Evolutionary conservation across 2,797 vertebrate species (phyloP).

Genomic region (Denticeps clupeoides): DNA sequence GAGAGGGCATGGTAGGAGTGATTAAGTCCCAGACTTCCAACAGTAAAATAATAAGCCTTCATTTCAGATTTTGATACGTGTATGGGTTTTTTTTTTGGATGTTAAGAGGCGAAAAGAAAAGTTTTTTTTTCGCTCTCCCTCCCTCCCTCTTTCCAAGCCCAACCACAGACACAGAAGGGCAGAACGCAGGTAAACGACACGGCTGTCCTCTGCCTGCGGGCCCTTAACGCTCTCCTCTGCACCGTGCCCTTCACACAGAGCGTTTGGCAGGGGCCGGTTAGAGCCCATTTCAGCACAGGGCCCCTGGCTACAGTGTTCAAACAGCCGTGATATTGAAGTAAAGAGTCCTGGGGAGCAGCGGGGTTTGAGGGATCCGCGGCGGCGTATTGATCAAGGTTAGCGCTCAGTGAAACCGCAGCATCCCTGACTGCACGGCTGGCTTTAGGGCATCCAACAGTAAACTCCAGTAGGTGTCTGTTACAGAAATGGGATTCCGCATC

Average conservation of each 20-base stretch:
- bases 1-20: slow-evolving; percentile 28
- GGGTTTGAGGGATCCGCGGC: slow-evolving; percentile 58
- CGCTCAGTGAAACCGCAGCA: slow-evolving; percentile 54
- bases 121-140: neutral
- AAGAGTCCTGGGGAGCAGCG: slow-evolving; percentile 51
- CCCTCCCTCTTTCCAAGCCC: slow-evolving; percentile 39
- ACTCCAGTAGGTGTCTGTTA: slow-evolving; percentile 4
- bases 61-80: neutral
- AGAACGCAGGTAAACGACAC: slow-evolving; percentile 60
- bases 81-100: neutral
- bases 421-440: slow-evolving; percentile 38
- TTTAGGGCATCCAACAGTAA: slow-evolving; percentile 35
- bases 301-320: slow-evolving; percentile 64
- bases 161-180: slow-evolving; percentile 31
- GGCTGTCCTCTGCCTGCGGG: slow-evolving; percentile 59
- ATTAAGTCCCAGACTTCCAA: slow-evolving; percentile 25
- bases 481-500: slow-evolving; percentile 28
- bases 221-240: slow-evolving; percentile 42
- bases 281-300: slow-evolving; percentile 22
- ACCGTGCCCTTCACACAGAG: slow-evolving; percentile 45
- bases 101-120: neutral
- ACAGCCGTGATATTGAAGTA: slow-evolving; percentile 66
- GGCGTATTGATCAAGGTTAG: slow-evolving; percentile 73
- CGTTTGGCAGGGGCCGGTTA: neutral
- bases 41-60: neutral